Base-by-base conservation (phyloP, 2,797 vertebrate genomes). In the Aldrovandia affinis region DNA sequence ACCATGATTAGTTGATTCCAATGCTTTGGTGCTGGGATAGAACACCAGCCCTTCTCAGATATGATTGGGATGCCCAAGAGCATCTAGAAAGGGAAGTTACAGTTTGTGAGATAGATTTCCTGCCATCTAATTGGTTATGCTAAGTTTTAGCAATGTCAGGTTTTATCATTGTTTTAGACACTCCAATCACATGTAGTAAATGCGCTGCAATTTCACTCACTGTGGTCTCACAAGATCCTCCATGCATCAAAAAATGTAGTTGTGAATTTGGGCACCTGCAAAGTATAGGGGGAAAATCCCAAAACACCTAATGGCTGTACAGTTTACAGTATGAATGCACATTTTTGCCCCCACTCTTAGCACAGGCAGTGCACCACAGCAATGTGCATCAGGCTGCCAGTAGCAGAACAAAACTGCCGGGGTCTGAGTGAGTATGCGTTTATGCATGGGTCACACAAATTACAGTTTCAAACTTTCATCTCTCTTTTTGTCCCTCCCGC, bases 401-500 rank as follows among this genome's bases (percentile, higher is more conserved):
- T 52, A 55, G 6, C 8, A 15, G n/a, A 80, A 81, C 83, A 86
- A 78, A 36, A 30, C 30, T 6, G 20, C 47, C 78, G 59, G 36
- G 80, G 83, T 86, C 18, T 70, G 25, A 9, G 28, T 52, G 57
- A 50, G 12, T 28, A 52, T 81, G 83, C 7, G 0, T 73, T 5
- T 39, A 80, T 55, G 33, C 20, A 15, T 81, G 30, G 9, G 57
- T 83, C 22, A 59, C 14, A 57, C 42, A 61, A 79, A 25, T n/a
- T 28, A 52, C 39, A 55, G 39, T 78, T 10, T 68, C 70, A 78
- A 55, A 55, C 12, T 52, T 30, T 78, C 0, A n/a, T 80, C 50
- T 79, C 18, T 75, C 25, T 86, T 44, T 39, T 57, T 83, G 33
- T 81, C 4, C 85, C 59, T 87, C 9, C 83, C 8, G 81, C 4